Evolutionary conservation across 2,797 vertebrate species (phyloP).

Genomic region (Nasua narica): DNA sequence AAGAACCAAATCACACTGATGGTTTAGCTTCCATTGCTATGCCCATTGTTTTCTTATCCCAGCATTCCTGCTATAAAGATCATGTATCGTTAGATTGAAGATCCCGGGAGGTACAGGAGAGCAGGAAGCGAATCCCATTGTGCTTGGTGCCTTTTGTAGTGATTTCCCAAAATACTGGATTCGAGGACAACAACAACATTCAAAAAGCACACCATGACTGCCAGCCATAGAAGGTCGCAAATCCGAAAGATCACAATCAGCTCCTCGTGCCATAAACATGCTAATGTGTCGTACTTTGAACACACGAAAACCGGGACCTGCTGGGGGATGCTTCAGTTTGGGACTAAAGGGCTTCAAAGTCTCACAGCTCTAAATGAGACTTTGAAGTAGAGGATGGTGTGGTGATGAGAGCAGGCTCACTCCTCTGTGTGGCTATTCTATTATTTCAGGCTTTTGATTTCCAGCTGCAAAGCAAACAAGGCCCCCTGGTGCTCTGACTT

Average conservation of each 20-base stretch:
- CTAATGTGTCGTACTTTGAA: neutral
- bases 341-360: slow-evolving; percentile 41
- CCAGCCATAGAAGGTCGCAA: neutral
- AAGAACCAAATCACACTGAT: neutral
- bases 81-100: neutral
- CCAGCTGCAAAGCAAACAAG: slow-evolving; percentile 47
- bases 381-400: slow-evolving; percentile 37
- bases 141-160: neutral
- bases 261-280: neutral
- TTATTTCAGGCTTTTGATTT: slow-evolving; percentile 59
- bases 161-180: neutral
- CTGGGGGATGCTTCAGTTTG: slow-evolving; percentile 27
- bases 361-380: neutral
- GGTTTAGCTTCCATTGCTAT: neutral
- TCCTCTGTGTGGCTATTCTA: neutral
- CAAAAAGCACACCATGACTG: neutral
- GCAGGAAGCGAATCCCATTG: neutral
- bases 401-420: neutral
- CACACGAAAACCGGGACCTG: neutral
- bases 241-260: neutral
- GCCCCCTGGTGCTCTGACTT: neutral
- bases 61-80: neutral
- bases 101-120: neutral
- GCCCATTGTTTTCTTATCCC: neutral
- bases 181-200: neutral